A percentile compares a stretch with the other conserved stretches of the same genome.
These are phyloP conservation scores for Microcebus lehilahytsara DNA, from an alignment of 2,113 vertebrate species.

Conservation along the genomic window DNA sequence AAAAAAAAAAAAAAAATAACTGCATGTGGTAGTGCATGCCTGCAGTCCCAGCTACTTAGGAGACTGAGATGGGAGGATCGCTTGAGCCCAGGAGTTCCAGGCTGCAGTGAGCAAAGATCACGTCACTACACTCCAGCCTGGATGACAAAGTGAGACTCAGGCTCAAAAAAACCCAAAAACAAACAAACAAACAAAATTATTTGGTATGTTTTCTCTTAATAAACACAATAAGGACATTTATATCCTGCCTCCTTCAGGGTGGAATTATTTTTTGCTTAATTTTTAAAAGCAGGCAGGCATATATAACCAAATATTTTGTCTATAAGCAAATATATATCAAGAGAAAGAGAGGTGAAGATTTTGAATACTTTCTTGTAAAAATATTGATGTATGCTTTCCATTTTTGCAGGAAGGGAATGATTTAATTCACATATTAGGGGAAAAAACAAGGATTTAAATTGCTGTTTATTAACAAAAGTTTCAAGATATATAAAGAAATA, in stretches of 20 bases:
- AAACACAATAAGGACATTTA: not conserved
- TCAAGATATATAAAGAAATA: not conserved
- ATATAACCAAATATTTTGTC: not conserved
- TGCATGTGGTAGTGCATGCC: too few species aligned
- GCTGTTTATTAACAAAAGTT: not conserved
- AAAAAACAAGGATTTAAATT: not conserved
- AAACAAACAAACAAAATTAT: too few species aligned
- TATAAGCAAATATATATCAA: not conserved
- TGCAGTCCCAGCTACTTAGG: too few species aligned
- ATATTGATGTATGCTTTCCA: not conserved
- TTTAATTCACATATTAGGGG: not conserved
- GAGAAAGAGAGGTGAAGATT: not conserved
- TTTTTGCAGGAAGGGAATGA: not conserved
- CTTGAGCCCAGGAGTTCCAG: too few species aligned
- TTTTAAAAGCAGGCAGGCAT: not conserved
- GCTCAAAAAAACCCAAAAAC: too few species aligned
- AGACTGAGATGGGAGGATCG: too few species aligned
- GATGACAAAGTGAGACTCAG: too few species aligned
- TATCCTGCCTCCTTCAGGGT: not conserved
- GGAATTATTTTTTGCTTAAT: not conserved
- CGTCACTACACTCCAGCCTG: too few species aligned
- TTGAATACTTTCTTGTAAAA: not conserved
- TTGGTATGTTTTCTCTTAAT: not conserved
- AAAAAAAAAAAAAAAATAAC: too few species aligned
- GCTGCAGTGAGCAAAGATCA: too few species aligned